Evolutionary conservation across 2,888 invertebrate genomes (phyloP).

Genomic region (Drosophila rubida): DNA sequence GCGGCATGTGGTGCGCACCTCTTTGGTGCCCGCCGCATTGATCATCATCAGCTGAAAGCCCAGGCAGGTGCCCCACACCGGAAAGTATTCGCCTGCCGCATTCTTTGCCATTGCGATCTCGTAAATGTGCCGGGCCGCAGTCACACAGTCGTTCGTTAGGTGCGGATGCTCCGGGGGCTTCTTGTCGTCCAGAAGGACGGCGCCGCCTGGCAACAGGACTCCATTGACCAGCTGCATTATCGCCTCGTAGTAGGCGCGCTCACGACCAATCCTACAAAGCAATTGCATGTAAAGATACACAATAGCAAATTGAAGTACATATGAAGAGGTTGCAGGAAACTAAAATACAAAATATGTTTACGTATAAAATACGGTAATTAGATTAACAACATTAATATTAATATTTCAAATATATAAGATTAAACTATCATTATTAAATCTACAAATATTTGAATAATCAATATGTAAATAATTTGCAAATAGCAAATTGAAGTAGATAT

Average conservation of each 20-base stretch:
- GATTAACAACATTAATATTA: too few relatives aligned
- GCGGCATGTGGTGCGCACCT: slow-evolving; percentile 87
- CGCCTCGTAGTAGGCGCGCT: slow-evolving; percentile 87
- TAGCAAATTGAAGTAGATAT: too few relatives aligned
- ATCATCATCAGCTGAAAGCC: slow-evolving; percentile 93
- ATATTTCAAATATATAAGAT: too few relatives aligned
- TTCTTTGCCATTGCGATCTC: slow-evolving; percentile 89
- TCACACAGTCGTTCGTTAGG: slow-evolving; percentile 87
- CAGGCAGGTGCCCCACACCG: slow-evolving; percentile 94
- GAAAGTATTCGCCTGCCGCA: slow-evolving; percentile 90
- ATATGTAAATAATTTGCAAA: too few relatives aligned
- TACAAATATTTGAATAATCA: too few relatives aligned
- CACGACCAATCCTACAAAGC: slow-evolving; percentile 87
- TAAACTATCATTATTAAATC: too few relatives aligned
- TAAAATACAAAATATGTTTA: too few relatives aligned
- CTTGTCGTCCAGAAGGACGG: slow-evolving; percentile 87
- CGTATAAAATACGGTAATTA: too few relatives aligned
- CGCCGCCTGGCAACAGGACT: slow-evolving; percentile 93
- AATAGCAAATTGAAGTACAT: too few relatives aligned
- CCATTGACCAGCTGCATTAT: slow-evolving; percentile 89
- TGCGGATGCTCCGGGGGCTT: slow-evolving; percentile 47
- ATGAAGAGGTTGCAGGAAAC: too few relatives aligned
- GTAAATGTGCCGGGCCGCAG: slow-evolving; percentile 87
- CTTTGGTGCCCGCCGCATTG: slow-evolving; percentile 86
- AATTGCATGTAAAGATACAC: too few relatives aligned